Evolutionary conservation across 2,888 invertebrate genomes (phyloP), one percentile per base, ranked within the genome.

Genomic region (Noctuana brunneofusca): DNA sequence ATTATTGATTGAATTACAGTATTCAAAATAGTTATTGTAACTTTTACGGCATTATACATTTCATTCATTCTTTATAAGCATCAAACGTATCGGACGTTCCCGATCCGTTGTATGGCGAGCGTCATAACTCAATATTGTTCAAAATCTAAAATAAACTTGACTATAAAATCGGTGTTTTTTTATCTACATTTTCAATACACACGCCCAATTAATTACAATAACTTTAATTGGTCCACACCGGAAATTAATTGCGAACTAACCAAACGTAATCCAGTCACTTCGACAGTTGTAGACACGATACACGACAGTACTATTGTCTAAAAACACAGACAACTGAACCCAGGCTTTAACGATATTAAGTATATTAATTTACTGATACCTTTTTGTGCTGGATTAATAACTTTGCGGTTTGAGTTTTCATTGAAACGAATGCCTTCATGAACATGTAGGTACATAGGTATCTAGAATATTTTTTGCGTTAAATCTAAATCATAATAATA

Each of bases 151-250:
- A 43, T 43, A 43, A 43, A 43, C 43, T 43, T 18, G 18, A 3
- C 9, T 18, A 20, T 48, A 5, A 22, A 48, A 11, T 43, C 11
- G 12, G 4, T 2, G 9, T 43, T 48, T n/a, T 43, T 41, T 24
- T 32, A 38, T 24, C 41, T 16, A 41, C 6, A 55, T 20, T 27
- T 55, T 58, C 24, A 55, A 30, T 46, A 14, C 18, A 58, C 11
- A 55, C 49, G 46, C 22, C 46, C 48, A 30, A 56, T 58, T 32
- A 59, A 30, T 35, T 59, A 57, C 22, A 59, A 60, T 64, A 53
- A 48, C 46, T 63, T 64, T 58, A 64, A 63, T 73, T 71, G 79
- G 79, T 80, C 80, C 76, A 73, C 75, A 72, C 75, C 75, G 65
- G 71, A 71, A 73, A 71, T 38, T 2, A 38, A 38, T 38, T 38